Conservation (phyloP, 23 tunicate species). For the Phallusia fumigata region DNA sequence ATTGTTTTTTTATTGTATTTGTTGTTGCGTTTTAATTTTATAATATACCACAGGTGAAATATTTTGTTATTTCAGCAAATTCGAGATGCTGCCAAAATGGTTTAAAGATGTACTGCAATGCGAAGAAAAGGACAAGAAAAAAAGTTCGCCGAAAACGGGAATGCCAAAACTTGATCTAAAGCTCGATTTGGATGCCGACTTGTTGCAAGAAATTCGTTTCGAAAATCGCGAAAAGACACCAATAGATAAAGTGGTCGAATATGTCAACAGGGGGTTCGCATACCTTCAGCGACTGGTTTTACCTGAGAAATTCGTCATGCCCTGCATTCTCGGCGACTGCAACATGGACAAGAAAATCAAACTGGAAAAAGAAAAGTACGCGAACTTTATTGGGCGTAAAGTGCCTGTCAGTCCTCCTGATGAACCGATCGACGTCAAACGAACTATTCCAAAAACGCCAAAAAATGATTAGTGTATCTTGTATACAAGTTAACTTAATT, state of each 20-base stretch:
- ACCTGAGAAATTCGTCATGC: slow-evolving; percentile 69
- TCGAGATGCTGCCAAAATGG: slow-evolving; percentile 38
- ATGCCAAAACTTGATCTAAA: slow-evolving; percentile 29
- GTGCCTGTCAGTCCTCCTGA: slow-evolving; percentile 38
- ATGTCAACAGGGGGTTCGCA: slow-evolving; percentile 45
- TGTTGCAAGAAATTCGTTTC: slow-evolving; percentile 32
- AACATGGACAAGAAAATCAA: slow-evolving; percentile 71
- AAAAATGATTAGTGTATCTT: no score
- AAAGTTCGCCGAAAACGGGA: neutral
- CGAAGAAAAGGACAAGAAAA: slow-evolving; percentile 6
- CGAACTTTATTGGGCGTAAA: slow-evolving; percentile 22
- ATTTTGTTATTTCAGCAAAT: slow-evolving; percentile 24
- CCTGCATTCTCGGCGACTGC: slow-evolving; percentile 83
- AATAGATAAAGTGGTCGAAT: slow-evolving; percentile 46
- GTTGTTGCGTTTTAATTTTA: no score
- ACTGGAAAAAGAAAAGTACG: slow-evolving; percentile 55
- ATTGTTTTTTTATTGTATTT: no score
- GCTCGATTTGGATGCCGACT: slow-evolving; percentile 36
- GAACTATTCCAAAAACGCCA: no score
- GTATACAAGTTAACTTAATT: no score
- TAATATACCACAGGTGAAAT: no score
- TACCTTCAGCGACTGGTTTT: slow-evolving; percentile 64
- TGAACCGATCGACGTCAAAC: neutral
- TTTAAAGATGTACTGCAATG: slow-evolving; percentile 36
- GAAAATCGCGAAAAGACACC: slow-evolving; percentile 52